phyloP scores from a whole-genome alignment of 2,797 vertebrate species.

The Hydrocynus forskahlii region DNA sequence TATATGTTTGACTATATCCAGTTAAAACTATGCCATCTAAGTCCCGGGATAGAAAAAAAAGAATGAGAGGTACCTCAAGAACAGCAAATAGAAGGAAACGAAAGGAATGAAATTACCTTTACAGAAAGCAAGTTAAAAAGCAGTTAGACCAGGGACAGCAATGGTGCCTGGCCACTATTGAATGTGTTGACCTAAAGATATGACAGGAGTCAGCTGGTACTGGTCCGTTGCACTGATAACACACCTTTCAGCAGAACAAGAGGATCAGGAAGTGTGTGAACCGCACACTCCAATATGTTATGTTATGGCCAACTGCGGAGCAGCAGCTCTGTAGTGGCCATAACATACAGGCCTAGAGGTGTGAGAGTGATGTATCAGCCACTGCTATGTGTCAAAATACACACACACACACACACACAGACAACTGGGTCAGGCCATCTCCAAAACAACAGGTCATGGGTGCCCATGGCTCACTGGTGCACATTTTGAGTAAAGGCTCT shows the following conservation, averaged over 20 bases:
- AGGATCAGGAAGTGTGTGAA: constrained; percentile 44
- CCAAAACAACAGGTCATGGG: no score
- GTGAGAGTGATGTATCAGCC: constrained; percentile 27
- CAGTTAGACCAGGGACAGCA: no score
- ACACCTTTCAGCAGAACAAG: constrained; percentile 35
- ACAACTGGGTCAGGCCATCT: no score
- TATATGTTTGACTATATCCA: background rate
- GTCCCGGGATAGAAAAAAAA: background rate
- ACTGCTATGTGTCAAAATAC: constrained; percentile 32
- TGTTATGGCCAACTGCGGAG: constrained; percentile 6
- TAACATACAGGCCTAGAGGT: constrained; percentile 8
- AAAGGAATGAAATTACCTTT: background rate
- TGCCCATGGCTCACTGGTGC: no score
- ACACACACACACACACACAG: background rate
- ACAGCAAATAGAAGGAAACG: background rate
- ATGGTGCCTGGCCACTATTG: no score
- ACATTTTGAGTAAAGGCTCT: no score
- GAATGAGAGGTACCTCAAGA: background rate
- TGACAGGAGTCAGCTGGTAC: background rate
- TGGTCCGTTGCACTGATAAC: constrained; percentile 34
- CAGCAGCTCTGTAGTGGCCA: background rate
- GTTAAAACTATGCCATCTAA: background rate
- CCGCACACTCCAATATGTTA: background rate
- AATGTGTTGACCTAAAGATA: no score
- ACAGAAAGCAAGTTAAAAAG: no score